phyloP scores from a whole-genome alignment of 2,797 vertebrate genomes.

The Kryptolebias ocellatus region DNA sequence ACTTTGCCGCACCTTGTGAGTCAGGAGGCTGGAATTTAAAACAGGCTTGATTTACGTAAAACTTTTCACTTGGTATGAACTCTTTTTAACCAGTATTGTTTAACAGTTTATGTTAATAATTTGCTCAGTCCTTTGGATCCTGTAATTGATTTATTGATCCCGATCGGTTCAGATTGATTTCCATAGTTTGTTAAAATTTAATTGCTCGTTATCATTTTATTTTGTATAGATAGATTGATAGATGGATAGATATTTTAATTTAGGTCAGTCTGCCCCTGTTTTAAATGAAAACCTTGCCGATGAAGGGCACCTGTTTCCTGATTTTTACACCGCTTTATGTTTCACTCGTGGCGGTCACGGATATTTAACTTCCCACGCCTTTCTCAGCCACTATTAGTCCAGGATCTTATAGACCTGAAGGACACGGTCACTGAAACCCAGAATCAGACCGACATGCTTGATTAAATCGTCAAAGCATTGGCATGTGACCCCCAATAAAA shows the following conservation, averaged over 20 bases:
- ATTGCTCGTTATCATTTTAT: too few relatives aligned
- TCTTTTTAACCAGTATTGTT: not conserved
- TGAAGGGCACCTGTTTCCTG: slow-evolving; percentile 49
- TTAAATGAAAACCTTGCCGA: not conserved
- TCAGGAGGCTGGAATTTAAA: slow-evolving; percentile 56
- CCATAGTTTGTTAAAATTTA: too few relatives aligned
- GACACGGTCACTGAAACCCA: slow-evolving; percentile 72
- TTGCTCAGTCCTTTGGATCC: not conserved
- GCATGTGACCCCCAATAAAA: slow-evolving; percentile 71
- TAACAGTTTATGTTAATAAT: not conserved
- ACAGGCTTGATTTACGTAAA: slow-evolving; percentile 21
- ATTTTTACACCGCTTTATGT: slow-evolving; percentile 30
- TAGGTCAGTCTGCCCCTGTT: not conserved
- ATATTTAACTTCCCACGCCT: slow-evolving; percentile 63
- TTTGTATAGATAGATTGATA: not conserved
- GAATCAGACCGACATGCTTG: slow-evolving; percentile 70
- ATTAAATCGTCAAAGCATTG: slow-evolving; percentile 71
- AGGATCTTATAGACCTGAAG: slow-evolving; percentile 49
- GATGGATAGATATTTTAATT: not conserved
- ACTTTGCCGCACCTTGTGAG: slow-evolving; percentile 47
- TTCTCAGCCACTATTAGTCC: slow-evolving; percentile 65
- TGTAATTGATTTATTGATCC: not conserved
- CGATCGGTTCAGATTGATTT: too few relatives aligned
- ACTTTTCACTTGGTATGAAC: not conserved
- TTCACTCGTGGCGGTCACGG: slow-evolving; percentile 56